These are phyloP conservation scores for Denticeps clupeoides DNA, from an alignment of 2,797 vertebrate genomes.

Conservation along the genomic window DNA sequence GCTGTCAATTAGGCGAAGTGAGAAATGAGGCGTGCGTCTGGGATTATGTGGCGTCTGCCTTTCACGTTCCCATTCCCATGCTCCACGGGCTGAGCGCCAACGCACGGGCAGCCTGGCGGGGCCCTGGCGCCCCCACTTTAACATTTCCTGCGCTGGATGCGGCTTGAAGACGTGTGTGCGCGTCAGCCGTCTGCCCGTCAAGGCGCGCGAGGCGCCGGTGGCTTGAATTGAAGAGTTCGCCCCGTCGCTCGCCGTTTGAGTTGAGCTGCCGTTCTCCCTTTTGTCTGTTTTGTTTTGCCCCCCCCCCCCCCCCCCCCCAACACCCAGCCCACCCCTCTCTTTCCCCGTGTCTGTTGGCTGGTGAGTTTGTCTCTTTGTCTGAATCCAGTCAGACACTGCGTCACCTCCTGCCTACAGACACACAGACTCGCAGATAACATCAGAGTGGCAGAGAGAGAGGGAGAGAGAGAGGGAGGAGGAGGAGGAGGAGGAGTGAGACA, in stretches of 20 bases:
- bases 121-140: constrained; percentile 31
- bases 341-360: constrained; percentile 56
- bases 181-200: constrained; percentile 12
- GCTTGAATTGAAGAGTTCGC: constrained; percentile 49
- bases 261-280: constrained; percentile 59
- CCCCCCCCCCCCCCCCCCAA: constrained; percentile 16
- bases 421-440: constrained; percentile 74
- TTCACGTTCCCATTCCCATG: constrained; percentile 13
- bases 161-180: constrained; percentile 8
- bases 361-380: constrained; percentile 79
- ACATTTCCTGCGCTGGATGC: constrained; percentile 30
- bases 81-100: constrained; percentile 13
- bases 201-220: constrained; percentile 19
- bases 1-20: constrained; percentile 28
- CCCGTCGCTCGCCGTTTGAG: constrained; percentile 52
- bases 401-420: constrained; percentile 77
- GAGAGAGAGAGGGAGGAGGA: constrained; percentile 23
- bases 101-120: constrained; percentile 18
- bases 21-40: constrained; percentile 26
- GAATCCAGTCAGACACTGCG: constrained; percentile 75
- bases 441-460: constrained; percentile 60
- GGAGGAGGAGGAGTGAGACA: constrained; percentile 54
- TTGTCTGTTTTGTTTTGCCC: constrained; percentile 58
- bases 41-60: constrained; percentile 35
- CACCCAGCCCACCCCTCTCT: constrained; percentile 2